Percentiles rank a stretch among this genome's conserved stretches.
phyloP scores from a whole-genome alignment of 2,888 invertebrate species.

The Heliconius aoede region DNA sequence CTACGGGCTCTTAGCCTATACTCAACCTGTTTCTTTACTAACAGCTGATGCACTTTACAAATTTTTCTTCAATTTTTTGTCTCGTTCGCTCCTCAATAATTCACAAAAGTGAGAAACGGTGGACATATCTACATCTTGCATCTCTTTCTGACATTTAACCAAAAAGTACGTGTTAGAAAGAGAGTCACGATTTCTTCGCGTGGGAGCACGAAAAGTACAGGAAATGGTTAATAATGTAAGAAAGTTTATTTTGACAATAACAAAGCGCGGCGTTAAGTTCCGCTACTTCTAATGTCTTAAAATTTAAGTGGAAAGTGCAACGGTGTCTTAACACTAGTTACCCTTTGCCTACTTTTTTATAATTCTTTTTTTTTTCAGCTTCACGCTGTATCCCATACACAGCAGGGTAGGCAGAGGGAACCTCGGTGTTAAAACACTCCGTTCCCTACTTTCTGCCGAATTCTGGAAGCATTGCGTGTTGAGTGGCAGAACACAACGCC shows the following conservation, averaged over 20 bases:
- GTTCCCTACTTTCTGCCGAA: too few species aligned
- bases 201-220: conserved; percentile 12
- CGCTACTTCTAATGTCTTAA: background rate
- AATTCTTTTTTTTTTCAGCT: too few species aligned
- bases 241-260: background rate
- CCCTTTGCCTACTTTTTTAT: too few species aligned
- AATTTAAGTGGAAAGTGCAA: background rate
- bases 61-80: conserved; percentile 16
- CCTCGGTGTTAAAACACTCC: too few species aligned
- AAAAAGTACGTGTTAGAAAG: background rate
- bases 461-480: too few species aligned
- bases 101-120: background rate
- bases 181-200: background rate
- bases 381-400: too few species aligned
- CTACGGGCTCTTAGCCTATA: conserved; percentile 12
- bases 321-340: too few species aligned
- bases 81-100: background rate
- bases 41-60: conserved; percentile 43
- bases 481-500: too few species aligned
- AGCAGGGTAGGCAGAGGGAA: too few species aligned
- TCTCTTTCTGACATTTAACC: background rate
- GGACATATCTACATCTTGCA: background rate
- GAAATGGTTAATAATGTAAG: background rate
- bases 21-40: conserved; percentile 43
- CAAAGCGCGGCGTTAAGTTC: background rate